Percentiles rank a stretch among this genome's conserved stretches.
Conservation (phyloP, 2,113 vertebrate species). For the Leiothrix lutea region DNA sequence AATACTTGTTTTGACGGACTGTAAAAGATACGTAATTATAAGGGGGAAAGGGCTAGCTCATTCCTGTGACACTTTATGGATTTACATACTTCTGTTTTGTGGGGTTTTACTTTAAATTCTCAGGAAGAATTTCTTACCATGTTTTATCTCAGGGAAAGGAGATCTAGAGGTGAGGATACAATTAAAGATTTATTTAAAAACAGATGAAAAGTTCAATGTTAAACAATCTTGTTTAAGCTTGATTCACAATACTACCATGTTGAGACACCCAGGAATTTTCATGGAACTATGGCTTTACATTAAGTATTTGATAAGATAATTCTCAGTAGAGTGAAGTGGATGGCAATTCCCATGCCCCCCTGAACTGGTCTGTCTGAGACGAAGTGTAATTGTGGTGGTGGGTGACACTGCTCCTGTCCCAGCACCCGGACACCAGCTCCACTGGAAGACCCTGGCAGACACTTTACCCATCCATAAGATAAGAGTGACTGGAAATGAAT, state of each 20-base stretch:
- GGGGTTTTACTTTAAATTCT: not conserved
- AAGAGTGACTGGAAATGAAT: not conserved
- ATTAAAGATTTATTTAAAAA: not conserved
- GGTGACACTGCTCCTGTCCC: not conserved
- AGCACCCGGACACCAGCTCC: not conserved
- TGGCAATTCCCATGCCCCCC: not conserved
- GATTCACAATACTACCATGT: not conserved
- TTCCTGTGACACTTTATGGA: constrained; percentile 2
- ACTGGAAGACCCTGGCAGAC: not conserved
- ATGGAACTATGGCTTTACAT: not conserved
- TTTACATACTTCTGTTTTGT: constrained; percentile 9
- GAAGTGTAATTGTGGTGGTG: accelerated
- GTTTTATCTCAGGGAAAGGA: not conserved
- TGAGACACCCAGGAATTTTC: not conserved
- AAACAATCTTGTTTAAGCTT: not conserved
- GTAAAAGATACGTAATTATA: not conserved
- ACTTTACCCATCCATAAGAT: not conserved
- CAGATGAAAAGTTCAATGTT: not conserved
- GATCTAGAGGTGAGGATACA: not conserved
- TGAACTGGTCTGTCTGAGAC: not conserved
- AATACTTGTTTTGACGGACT: not conserved
- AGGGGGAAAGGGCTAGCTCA: not conserved
- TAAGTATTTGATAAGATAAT: not conserved
- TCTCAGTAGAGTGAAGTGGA: not conserved
- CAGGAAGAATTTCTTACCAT: not conserved